Evolutionary conservation across 1,140 invertebrate genomes (phyloP), one percentile per base, ranked within the genome.

Genomic region (Nautilus pompilius): DNA sequence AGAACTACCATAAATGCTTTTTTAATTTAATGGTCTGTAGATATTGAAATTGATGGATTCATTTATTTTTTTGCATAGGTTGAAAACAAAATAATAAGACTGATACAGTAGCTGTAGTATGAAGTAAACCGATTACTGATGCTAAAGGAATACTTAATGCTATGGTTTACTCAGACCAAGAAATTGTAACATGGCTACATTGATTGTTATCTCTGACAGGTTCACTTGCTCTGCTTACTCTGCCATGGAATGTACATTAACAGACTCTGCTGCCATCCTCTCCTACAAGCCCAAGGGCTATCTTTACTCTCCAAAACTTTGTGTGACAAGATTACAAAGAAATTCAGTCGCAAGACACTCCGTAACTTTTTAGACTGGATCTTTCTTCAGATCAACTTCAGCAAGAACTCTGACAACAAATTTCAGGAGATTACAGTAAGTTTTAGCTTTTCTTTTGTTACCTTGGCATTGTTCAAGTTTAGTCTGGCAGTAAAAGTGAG

Each of bases 171-270:
- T n/a, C n/a, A n/a, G n/a, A n/a, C n/a, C n/a, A n/a, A n/a, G n/a
- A n/a, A n/a, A n/a, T n/a, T n/a, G n/a, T n/a, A n/a, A n/a, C n/a
- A n/a, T n/a, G n/a, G n/a, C n/a, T n/a, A n/a, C n/a, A n/a, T n/a
- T n/a, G n/a, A n/a, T n/a, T n/a, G n/a, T n/a, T n/a, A n/a, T n/a
- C n/a, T n/a, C n/a, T n/a, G n/a, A n/a, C n/a, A 78, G 76, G 72
- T 75, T 26, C 90, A 93, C 79, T 78, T 96, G 17, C 80, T 96
- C 20, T 91, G 90, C 78, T 89, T 92, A 83, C 76, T 97, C 8
- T 87, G 89, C 0, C 89, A 93, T 82, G 92, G 93, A 5, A 88
- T 90, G 77, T 88, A 87, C 76, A 80, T 95, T 0, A 96, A 95
- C 83, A 70, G 80, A 20, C 72, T 89, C 32, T 82, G 93, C 36